Evolutionary conservation across 2,888 invertebrate genomes (phyloP).

Genomic region (Shargacucullia verbasci): DNA sequence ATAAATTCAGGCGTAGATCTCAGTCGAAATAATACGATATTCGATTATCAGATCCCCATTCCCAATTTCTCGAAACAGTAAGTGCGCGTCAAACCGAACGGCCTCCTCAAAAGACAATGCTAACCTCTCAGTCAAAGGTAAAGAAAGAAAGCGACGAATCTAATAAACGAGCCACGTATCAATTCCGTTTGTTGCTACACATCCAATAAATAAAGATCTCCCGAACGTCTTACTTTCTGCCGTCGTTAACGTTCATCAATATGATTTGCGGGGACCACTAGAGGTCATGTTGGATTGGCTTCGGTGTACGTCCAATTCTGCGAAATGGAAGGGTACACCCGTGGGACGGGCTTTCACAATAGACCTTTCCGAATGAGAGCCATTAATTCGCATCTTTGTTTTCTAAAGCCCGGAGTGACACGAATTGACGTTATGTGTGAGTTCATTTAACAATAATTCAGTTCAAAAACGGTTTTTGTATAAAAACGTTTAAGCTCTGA

Average conservation of each 20-base stretch:
- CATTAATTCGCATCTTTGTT: constrained; percentile 88
- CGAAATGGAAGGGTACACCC: constrained; percentile 86
- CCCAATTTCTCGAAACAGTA: constrained; percentile 66
- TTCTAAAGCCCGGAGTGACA: constrained; percentile 85
- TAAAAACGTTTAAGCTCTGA: constrained; percentile 61
- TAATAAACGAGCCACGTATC: constrained; percentile 85
- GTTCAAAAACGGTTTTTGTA: constrained; percentile 68
- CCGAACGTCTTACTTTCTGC: constrained; percentile 63
- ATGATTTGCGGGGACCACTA: constrained; percentile 68
- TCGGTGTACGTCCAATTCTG: constrained; percentile 83
- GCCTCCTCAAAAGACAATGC: constrained; percentile 82
- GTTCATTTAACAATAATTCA: constrained; percentile 81
- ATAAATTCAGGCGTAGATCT: constrained; percentile 52
- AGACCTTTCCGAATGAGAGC: constrained; percentile 85
- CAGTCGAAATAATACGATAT: constrained; percentile 63
- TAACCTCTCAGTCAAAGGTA: constrained; percentile 83
- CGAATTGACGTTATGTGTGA: constrained; percentile 81
- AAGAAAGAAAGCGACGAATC: constrained; percentile 86
- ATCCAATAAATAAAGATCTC: constrained; percentile 75
- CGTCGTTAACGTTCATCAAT: constrained; percentile 71
- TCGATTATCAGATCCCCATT: constrained; percentile 67
- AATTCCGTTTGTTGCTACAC: constrained; percentile 82
- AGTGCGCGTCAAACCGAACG: constrained; percentile 76
- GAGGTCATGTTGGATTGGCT: constrained; percentile 75
- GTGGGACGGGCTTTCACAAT: constrained; percentile 83